These are phyloP conservation scores for Cassiopea andromeda DNA, from an alignment of 30 jellyfish, hydroid and myxozoan species.

Conservation along the genomic window DNA sequence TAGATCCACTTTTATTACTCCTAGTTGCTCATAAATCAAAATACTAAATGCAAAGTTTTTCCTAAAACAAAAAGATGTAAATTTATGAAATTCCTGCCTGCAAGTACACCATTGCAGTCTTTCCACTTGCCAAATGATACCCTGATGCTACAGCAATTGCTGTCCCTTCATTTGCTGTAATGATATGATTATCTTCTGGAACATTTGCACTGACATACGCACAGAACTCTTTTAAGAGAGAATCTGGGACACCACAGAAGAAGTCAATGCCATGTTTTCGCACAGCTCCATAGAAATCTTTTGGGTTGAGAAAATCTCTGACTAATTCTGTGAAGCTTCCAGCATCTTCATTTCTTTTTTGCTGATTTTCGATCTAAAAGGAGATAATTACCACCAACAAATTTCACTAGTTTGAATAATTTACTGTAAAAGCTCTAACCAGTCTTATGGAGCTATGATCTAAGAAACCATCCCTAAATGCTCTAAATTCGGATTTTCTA, in stretches of 20 bases:
- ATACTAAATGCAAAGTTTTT: too few species aligned
- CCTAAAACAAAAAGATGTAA: not conserved
- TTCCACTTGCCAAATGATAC: slow-evolving; percentile 93
- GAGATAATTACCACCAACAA: not conserved
- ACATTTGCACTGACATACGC: slow-evolving; percentile 92
- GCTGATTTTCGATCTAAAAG: slow-evolving; percentile 79
- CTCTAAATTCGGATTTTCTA: too few species aligned
- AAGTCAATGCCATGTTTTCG: slow-evolving; percentile 95
- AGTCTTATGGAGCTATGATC: too few species aligned
- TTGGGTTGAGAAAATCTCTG: slow-evolving; percentile 93
- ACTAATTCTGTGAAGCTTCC: slow-evolving; percentile 96
- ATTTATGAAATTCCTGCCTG: slow-evolving; percentile 64
- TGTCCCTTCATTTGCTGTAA: slow-evolving; percentile 97
- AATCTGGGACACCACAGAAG: slow-evolving; percentile 99
- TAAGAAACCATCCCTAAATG: too few species aligned
- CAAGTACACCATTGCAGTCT: slow-evolving; percentile 94
- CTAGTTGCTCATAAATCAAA: too few species aligned
- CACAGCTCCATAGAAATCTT: slow-evolving; percentile 89
- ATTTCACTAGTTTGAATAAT: not conserved
- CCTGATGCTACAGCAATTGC: slow-evolving; percentile 99
- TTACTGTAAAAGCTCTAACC: too few species aligned
- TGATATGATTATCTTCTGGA: slow-evolving; percentile 81
- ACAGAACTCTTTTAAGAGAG: slow-evolving; percentile 95
- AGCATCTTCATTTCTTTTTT: slow-evolving; percentile 89
- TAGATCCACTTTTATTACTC: too few species aligned